Base-by-base conservation (phyloP, 2,113 vertebrate genomes). In the Rhabdomys dilectus region DNA sequence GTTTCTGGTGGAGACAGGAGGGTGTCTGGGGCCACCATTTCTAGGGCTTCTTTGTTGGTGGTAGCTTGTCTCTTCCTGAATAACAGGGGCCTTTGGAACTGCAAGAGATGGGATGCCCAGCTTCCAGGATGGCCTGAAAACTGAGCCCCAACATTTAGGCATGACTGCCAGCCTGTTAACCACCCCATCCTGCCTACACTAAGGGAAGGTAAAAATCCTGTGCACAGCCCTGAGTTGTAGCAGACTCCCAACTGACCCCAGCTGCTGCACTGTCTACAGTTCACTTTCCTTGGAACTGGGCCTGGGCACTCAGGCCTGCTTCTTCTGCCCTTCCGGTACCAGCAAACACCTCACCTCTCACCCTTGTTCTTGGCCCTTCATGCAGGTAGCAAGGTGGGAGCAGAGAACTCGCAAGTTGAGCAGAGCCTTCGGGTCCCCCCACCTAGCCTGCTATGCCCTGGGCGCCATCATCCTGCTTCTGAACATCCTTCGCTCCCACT, bases 371-470 rank as follows among this genome's bases (percentile, higher is more conserved):
- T 22, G 68, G 76, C 95, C 95, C 8, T 93, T 78, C 82, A 7
- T 88, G 6, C 97, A 99, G 99, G 99, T 99, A 36, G 99, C 99
- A 3, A 98, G 99, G 97, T 99, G 99, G 99, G 99, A 99, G 88
- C 99, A 99, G 97, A 98, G 95, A 53, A 99, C 99, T 0, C 98
- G 96, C 73, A 97, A 97, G 0, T 98, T 99, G 96, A 99, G 99
- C 92, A 97, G 58, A 78, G 75, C 99, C 91, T 99, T 99, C 0
- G 98, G 99, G 7, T 99, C 99, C 64, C 99, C 99, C 0, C 97
- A 82, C 31, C 7, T 98, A 89, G 99, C 99, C 95, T 99, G 99
- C 96, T 99, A 99, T 98, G 97, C 96, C 96, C 98, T 99, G 93
- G 99, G 98, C 0, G 36, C 97, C 0, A 70, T 98, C 91, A 99